phyloP scores from a whole-genome alignment of 2,797 vertebrate species.

The Poliocrania exsul region DNA sequence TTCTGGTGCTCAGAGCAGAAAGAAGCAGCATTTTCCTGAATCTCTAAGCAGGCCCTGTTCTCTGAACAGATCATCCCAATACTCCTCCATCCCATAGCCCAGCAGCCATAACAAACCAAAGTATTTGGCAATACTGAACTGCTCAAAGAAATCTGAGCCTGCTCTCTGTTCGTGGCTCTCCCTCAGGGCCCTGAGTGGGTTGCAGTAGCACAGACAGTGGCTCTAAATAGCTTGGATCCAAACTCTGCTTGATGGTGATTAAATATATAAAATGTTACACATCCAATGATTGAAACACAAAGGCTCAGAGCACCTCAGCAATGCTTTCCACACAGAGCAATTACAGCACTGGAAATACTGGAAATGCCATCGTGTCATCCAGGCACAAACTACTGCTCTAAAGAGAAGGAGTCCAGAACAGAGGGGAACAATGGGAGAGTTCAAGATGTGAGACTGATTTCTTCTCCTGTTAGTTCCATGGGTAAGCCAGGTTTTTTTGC shows the following conservation, averaged over 20 bases:
- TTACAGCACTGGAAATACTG: background rate
- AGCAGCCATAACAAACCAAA: background rate
- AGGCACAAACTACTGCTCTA: background rate
- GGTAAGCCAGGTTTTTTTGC: background rate
- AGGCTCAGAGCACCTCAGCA: background rate
- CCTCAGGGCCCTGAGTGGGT: background rate
- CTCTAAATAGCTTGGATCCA: background rate
- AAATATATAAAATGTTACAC: background rate
- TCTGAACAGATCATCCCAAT: background rate
- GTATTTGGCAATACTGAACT: background rate
- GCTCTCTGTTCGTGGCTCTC: background rate
- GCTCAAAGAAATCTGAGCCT: slow-evolving; percentile 9
- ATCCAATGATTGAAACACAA: background rate
- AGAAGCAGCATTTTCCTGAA: background rate
- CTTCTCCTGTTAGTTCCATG: background rate
- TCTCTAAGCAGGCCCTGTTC: background rate
- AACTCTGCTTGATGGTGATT: background rate
- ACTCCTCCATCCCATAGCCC: background rate
- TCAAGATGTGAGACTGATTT: background rate
- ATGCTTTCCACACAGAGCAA: background rate
- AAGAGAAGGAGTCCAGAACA: background rate
- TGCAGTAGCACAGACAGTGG: background rate
- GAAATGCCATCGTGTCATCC: background rate
- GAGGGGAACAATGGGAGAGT: background rate
- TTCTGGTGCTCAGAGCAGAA: background rate